Evolutionary conservation across 1,140 invertebrate species (phyloP), one percentile per base, ranked within the genome.

Genomic region (Galleria mellonella): DNA sequence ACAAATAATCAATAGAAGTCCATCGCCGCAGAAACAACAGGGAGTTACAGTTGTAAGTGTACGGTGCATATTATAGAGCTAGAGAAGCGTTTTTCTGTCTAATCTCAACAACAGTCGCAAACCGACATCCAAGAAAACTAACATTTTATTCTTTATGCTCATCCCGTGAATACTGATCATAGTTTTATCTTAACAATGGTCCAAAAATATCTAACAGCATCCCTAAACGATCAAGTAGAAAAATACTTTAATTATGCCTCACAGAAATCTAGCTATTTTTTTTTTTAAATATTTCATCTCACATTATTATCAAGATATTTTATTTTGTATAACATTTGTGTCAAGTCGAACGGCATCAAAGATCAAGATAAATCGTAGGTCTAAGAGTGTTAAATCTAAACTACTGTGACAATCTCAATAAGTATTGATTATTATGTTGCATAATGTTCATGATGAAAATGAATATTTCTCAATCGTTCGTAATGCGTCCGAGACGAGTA

Each of bases 131-230:
- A 62, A 62, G 53, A 64, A 75, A 73, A 69, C 72, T 77, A 77
- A 69, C 63, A 65, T 9, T 64, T 56, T 62, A 69, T 57, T 57
- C 54, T 62, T 62, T 59, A 55, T 47, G 44, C 55, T 61, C 67
- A 60, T 67, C 51, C 63, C 71, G 41, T 53, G 43, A 81, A 81
- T 83, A 83, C 74, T 83, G 76, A 73, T 83, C 66, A 66, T 62
- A 68, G 45, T 67, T 48, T 55, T 68, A 69, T 71, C 72, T 70
- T 76, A 85, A 85, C 75, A 85, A 79, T 85, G 82, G 78, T 85
- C 82, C 82, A 85, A 85, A 85, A 85, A 85, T 85, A 85, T 83
- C 78, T 83, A 85, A 78, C 74, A 78, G 76, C 76, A 65, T 81
- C 55, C 76, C 81, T 83, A 79, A 77, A 83, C 72, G 73, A 84